phyloP scores from a whole-genome alignment of 1,140 invertebrate genomes.

The Eubasilissa regina region DNA sequence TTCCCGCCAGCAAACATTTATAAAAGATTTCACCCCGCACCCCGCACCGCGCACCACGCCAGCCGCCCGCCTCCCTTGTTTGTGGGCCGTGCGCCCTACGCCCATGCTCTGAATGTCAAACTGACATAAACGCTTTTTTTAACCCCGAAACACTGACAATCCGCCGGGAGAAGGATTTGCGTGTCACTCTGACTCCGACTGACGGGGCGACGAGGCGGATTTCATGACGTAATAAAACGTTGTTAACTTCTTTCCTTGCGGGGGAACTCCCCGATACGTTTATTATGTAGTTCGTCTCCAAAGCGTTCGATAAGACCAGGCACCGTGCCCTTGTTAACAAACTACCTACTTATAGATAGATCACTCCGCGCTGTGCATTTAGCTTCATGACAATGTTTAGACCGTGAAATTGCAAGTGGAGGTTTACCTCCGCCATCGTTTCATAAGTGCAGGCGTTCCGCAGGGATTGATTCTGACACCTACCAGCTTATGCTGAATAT shows the following conservation, averaged over 20 bases:
- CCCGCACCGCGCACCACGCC: not conserved
- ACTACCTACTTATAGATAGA: too few relatives aligned
- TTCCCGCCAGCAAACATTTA: slow-evolving; percentile 19
- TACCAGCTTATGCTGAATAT: too few relatives aligned
- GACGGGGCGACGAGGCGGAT: slow-evolving; percentile 15
- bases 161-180: slow-evolving; percentile 33
- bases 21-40: slow-evolving; percentile 31
- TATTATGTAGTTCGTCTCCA: too few relatives aligned
- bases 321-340: too few relatives aligned
- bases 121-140: slow-evolving; percentile 49
- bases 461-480: too few relatives aligned
- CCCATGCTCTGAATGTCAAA: slow-evolving; percentile 41
- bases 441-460: too few relatives aligned
- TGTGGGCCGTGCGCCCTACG: not conserved
- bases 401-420: too few relatives aligned
- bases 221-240: slow-evolving; percentile 19
- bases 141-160: slow-evolving; percentile 16
- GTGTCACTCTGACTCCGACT: slow-evolving; percentile 28
- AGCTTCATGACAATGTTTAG: too few relatives aligned
- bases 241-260: not conserved
- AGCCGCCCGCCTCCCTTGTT: not conserved
- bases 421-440: too few relatives aligned
- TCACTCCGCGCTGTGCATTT: too few relatives aligned
- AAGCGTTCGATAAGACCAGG: too few relatives aligned
- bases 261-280: not conserved